These are phyloP conservation scores for Meleagris gallopavo DNA, from an alignment of 2,113 vertebrate species.

Conservation along the genomic window DNA sequence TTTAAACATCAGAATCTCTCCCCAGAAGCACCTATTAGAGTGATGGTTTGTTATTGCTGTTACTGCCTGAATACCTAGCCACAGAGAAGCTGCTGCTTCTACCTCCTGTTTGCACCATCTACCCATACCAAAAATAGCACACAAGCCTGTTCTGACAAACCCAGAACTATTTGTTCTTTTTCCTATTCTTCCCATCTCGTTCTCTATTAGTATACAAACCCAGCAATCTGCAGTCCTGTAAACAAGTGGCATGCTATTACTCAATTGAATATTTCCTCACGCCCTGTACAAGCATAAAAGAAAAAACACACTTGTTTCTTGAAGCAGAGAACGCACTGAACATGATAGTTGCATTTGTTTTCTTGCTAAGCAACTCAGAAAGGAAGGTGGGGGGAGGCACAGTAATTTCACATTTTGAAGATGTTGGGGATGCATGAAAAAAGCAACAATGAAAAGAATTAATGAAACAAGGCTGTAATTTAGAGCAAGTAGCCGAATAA, in stretches of 20 bases:
- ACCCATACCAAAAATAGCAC: not conserved
- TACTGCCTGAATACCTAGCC: not conserved
- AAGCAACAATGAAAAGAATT: not conserved
- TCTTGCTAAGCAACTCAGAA: not conserved
- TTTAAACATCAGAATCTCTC: not conserved
- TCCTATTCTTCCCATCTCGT: not conserved
- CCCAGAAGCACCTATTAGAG: not conserved
- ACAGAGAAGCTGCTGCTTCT: not conserved
- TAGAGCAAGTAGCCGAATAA: slow-evolving; percentile 23
- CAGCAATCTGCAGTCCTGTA: slow-evolving; percentile 1
- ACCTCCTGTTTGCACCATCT: not conserved
- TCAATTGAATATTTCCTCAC: slow-evolving; percentile 56
- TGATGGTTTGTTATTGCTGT: not conserved
- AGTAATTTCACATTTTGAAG: not conserved
- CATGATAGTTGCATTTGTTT: rapidly evolving
- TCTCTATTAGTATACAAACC: not conserved
- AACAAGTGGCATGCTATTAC: slow-evolving; percentile 53
- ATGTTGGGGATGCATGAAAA: not conserved
- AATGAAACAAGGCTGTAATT: slow-evolving; percentile 29
- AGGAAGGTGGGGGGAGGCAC: not conserved
- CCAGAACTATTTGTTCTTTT: slow-evolving; percentile 39
- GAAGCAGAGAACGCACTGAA: not conserved
- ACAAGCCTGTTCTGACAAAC: rapidly evolving
- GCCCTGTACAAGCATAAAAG: not conserved
- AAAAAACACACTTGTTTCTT: not conserved